Evolutionary conservation across 2,888 invertebrate species (phyloP).

Genomic region (Pyrrhosoma nymphula): DNA sequence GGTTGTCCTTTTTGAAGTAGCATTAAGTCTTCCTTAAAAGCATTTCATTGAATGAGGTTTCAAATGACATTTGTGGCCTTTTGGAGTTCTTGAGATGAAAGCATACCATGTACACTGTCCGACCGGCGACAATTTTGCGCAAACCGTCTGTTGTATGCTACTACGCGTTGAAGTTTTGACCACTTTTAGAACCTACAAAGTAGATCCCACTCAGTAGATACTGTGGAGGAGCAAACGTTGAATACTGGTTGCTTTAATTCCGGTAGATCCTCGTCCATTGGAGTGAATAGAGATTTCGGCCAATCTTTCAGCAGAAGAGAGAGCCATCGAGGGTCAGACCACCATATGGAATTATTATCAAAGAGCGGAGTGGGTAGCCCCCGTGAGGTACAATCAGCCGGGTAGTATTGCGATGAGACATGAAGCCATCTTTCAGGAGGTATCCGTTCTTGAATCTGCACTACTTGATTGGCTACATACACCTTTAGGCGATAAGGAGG

Average conservation of each 20-base stretch:
- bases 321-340: constrained; percentile 23
- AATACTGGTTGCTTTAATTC: neutral
- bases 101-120: too few species aligned
- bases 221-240: neutral
- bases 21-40: neutral
- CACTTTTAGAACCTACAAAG: neutral
- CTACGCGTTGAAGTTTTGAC: neutral
- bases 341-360: neutral
- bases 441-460: too few species aligned
- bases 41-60: neutral
- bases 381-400: too few species aligned
- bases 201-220: neutral
- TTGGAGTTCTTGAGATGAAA: too few species aligned
- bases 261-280: neutral
- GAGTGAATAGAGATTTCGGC: too few species aligned
- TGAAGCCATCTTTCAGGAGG: too few species aligned
- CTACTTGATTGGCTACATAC: constrained; percentile 1
- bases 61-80: neutral
- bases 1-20: too few species aligned
- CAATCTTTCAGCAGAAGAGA: neutral
- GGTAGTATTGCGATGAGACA: too few species aligned
- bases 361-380: too few species aligned
- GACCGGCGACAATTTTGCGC: too few species aligned
- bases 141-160: neutral
- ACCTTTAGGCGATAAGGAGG: neutral